Evolutionary conservation across 92 coral and sea anemone species (phyloP).

Genomic region (Epizoanthus illoricatus): DNA sequence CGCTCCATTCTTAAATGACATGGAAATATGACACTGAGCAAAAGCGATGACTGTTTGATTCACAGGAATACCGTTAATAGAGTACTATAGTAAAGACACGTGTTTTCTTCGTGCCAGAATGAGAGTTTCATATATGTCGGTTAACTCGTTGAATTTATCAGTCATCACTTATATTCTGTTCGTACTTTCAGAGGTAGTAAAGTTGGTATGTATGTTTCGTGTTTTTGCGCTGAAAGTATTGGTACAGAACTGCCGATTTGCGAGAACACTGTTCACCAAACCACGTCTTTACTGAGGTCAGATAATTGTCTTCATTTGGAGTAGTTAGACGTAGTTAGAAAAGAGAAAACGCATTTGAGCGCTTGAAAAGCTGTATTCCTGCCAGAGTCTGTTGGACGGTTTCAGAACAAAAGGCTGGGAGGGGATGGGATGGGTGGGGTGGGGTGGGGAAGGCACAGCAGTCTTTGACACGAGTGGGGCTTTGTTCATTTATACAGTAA

Average conservation of each 20-base stretch:
- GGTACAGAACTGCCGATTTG: neutral
- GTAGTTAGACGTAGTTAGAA: neutral
- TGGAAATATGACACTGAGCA: slow-evolving; percentile 20
- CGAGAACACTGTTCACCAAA: neutral
- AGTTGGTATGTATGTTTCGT: slow-evolving; percentile 21
- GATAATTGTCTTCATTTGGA: neutral
- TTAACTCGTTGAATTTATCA: too few species aligned
- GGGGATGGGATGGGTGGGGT: too few species aligned
- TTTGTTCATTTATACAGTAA: too few species aligned
- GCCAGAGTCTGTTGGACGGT: too few species aligned
- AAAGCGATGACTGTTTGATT: slow-evolving; percentile 33
- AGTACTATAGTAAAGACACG: too few species aligned
- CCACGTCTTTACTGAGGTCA: neutral
- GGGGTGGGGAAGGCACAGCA: too few species aligned
- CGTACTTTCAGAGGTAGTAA: neutral
- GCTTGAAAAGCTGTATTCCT: neutral
- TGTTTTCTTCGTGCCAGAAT: too few species aligned
- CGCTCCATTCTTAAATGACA: slow-evolving; percentile 23
- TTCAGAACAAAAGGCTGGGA: too few species aligned
- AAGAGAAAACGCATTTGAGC: neutral
- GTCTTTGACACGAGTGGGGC: too few species aligned
- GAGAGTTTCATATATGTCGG: too few species aligned
- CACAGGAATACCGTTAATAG: neutral
- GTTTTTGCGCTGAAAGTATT: neutral
- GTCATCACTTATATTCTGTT: neutral